Conservation (phyloP, 2,113 vertebrate species). For the Neoarius graeffei region DNA sequence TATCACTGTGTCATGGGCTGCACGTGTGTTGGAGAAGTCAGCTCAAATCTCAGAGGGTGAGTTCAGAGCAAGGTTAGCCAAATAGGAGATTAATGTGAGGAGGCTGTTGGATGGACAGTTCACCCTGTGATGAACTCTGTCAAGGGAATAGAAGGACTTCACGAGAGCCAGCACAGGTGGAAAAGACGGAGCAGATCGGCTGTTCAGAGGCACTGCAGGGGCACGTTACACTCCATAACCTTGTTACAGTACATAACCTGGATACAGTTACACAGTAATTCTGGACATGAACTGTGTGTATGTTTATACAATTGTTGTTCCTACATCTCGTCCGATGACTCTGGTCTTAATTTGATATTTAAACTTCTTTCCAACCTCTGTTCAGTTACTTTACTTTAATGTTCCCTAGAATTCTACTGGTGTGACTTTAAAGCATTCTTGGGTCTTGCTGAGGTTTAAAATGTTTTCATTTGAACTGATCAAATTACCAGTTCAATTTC, state of each 20-base stretch:
- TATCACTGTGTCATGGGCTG: constrained; percentile 54
- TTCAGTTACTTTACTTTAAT: background rate
- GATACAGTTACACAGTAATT: background rate
- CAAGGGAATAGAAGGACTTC: constrained; percentile 77
- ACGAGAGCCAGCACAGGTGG: constrained; percentile 73
- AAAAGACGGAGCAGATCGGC: constrained; percentile 52
- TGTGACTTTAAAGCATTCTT: background rate
- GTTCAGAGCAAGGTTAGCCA: constrained; percentile 92
- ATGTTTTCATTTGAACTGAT: background rate
- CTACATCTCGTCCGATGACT: background rate
- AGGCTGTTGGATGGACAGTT: constrained; percentile 79
- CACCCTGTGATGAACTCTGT: constrained; percentile 82
- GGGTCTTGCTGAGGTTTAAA: background rate
- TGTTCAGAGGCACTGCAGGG: constrained; percentile 23
- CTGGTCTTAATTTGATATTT: background rate
- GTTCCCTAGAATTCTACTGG: background rate
- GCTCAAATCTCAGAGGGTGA: constrained; percentile 77
- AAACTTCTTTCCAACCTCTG: background rate
- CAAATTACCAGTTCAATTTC: constrained; percentile 23
- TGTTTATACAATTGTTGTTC: background rate
- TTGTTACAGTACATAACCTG: constrained; percentile 7
- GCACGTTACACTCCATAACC: constrained; percentile 1
- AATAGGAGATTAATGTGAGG: constrained; percentile 86
- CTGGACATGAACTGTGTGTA: background rate
- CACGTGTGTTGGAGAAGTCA: constrained; percentile 68